A percentile compares a stretch with the other conserved stretches of the same genome.
These are phyloP conservation scores for Trypoxylus dichotomus DNA, from an alignment of 1,140 invertebrate genomes.

Conservation along the genomic window DNA sequence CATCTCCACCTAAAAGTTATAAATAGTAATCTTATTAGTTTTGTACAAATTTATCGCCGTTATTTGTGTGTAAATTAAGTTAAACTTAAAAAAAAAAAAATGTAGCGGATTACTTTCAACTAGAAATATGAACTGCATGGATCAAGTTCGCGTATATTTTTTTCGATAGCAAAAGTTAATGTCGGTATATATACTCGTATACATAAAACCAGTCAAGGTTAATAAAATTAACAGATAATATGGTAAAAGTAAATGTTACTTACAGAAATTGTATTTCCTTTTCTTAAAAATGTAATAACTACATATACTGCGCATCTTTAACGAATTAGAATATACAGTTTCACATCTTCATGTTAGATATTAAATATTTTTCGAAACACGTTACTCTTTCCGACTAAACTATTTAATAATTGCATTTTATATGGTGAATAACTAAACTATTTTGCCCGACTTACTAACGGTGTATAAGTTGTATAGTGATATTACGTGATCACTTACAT, in stretches of 20 bases:
- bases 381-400: background rate
- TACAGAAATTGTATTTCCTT: background rate
- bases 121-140: background rate
- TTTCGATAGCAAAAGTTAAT: background rate
- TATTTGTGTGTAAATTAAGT: background rate
- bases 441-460: slow-evolving; percentile 10
- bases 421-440: background rate
- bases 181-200: background rate
- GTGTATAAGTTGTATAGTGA: too few species aligned
- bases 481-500: slow-evolving; percentile 38
- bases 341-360: background rate
- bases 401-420: slow-evolving; percentile 22
- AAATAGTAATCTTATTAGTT: too few species aligned
- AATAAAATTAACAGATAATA: too few species aligned
- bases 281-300: background rate
- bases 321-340: background rate
- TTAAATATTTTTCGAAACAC: background rate
- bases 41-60: background rate
- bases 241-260: background rate
- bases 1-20: slow-evolving; percentile 37
- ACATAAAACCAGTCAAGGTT: background rate
- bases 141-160: background rate
- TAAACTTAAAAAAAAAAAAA: background rate
- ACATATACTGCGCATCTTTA: background rate
- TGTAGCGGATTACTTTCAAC: background rate